A percentile compares a stretch with the other conserved stretches of the same genome.
Conservation (phyloP, 1,140 invertebrate genomes). For the Rhagoletis zephyria region DNA sequence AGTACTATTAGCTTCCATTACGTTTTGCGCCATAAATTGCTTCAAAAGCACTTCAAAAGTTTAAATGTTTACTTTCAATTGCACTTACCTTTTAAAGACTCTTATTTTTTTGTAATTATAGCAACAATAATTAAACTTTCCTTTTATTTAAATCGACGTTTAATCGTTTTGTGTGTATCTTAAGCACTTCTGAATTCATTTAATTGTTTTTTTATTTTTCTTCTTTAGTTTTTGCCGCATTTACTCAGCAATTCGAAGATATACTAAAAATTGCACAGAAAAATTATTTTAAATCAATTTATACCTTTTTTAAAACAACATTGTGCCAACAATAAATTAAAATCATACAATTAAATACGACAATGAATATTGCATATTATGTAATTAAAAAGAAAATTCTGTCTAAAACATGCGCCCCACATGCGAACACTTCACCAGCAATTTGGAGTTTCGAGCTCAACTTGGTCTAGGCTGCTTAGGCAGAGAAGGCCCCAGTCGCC, state of each 20-base stretch:
- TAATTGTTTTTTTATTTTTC: neutral
- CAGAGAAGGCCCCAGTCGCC: no score
- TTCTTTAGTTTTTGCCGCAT: neutral
- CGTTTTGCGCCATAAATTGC: slow-evolving; percentile 5
- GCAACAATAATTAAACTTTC: neutral
- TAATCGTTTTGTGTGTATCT: neutral
- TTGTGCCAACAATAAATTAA: slow-evolving; percentile 35
- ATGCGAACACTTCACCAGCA: no score
- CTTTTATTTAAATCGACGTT: neutral
- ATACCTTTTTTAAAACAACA: neutral
- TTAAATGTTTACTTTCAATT: neutral
- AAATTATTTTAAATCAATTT: neutral
- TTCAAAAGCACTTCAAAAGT: slow-evolving; percentile 13
- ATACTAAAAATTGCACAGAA: neutral
- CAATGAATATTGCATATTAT: no score
- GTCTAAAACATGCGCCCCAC: no score
- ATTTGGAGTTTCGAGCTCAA: no score
- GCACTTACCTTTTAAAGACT: slow-evolving; percentile 11
- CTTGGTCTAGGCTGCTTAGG: no score
- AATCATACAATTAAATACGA: neutral
- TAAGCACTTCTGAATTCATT: neutral
- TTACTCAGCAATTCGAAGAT: neutral
- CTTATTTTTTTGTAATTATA: neutral
- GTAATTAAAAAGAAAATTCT: no score
- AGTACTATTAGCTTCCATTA: neutral